These are phyloP conservation scores for Myathropa florea DNA, from an alignment of 2,888 invertebrate species.

Conservation along the genomic window DNA sequence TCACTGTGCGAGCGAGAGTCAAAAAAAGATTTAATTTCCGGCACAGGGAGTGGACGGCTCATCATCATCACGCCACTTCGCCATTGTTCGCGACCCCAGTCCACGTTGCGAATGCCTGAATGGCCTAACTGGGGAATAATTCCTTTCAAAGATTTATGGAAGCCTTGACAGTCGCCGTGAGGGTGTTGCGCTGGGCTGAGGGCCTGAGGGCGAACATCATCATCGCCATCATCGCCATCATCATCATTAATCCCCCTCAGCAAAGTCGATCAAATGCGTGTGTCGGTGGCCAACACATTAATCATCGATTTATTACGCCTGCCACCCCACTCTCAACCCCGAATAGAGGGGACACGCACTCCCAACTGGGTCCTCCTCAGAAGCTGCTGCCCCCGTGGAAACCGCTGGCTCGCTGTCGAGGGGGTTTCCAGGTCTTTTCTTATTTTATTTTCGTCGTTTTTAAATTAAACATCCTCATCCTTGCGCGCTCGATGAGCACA, in stretches of 20 bases:
- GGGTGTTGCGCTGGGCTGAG: background rate
- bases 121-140: slow-evolving; percentile 47
- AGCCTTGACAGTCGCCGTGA: slow-evolving; percentile 41
- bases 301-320: slow-evolving; percentile 66
- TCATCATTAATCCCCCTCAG: slow-evolving; percentile 45
- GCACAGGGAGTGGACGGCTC: background rate
- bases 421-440: background rate
- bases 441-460: slow-evolving; percentile 19
- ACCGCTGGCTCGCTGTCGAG: slow-evolving; percentile 53
- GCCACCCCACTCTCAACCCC: background rate
- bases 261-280: slow-evolving; percentile 63
- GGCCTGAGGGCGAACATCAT: slow-evolving; percentile 24
- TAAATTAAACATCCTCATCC: slow-evolving; percentile 33
- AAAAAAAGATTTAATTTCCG: slow-evolving; percentile 62
- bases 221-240: slow-evolving; percentile 24
- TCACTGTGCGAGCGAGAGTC: slow-evolving; percentile 15
- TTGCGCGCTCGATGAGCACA: background rate
- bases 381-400: slow-evolving; percentile 25
- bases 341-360: background rate
- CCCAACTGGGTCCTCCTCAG: background rate
- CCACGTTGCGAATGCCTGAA: background rate
- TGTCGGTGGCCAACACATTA: slow-evolving; percentile 48
- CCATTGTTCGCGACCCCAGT: background rate
- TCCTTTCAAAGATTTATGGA: slow-evolving; percentile 60
- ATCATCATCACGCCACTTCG: background rate